Conservation (phyloP, 2,113 vertebrate genomes). For the Rhipidura dahli region DNA sequence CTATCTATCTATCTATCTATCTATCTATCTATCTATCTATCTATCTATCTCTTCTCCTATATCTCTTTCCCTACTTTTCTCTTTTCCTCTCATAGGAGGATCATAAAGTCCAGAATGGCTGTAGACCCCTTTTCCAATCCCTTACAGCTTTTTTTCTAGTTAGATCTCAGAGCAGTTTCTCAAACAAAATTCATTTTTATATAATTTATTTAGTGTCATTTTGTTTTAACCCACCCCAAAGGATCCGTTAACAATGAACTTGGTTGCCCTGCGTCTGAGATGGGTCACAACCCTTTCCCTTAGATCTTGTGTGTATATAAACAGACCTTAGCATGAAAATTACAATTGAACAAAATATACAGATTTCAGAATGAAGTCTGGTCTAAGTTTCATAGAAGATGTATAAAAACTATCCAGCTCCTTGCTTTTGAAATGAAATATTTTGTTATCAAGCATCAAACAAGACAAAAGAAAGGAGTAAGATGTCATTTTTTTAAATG, state of each 20-base stretch:
- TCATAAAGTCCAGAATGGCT: neutral
- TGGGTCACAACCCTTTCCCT: neutral
- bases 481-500: neutral
- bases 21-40: neutral
- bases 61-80: neutral
- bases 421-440: neutral
- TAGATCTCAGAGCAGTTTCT: neutral
- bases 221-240: neutral
- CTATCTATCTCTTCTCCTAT: neutral
- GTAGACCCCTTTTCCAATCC: neutral
- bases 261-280: neutral
- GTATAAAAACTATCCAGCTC: neutral
- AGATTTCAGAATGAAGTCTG: neutral
- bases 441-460: neutral
- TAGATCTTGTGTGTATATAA: neutral
- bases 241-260: neutral
- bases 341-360: neutral
- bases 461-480: neutral
- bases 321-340: neutral
- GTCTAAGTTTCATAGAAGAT: neutral
- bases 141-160: neutral
- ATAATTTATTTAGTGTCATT: neutral
- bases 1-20: neutral
- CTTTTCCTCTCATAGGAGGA: neutral
- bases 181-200: neutral